Conservation (phyloP, 2,113 vertebrate species). For the Leptobrachium leishanense region DNA sequence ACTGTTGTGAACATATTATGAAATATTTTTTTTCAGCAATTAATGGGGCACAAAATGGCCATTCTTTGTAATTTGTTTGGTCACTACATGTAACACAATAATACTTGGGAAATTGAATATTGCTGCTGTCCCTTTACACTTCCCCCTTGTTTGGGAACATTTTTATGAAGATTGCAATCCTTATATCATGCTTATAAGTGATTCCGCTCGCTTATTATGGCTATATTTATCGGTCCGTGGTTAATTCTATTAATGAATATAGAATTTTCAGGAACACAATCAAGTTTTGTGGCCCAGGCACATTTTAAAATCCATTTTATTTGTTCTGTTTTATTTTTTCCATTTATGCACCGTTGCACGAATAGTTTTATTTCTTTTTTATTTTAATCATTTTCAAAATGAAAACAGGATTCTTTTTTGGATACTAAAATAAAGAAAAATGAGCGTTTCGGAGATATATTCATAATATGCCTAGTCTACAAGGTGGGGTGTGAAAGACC, state of each 20-base stretch:
- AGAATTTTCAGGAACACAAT: slow-evolving; percentile 44
- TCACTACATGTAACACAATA: slow-evolving; percentile 49
- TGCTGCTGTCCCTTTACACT: slow-evolving; percentile 47
- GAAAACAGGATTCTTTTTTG: slow-evolving; percentile 27
- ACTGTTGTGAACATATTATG: slow-evolving; percentile 48
- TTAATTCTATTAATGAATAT: slow-evolving; percentile 51
- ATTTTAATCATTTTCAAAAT: slow-evolving; percentile 41
- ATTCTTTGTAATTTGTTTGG: slow-evolving; percentile 50
- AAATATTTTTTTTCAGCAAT: slow-evolving; percentile 50
- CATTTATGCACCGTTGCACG: slow-evolving; percentile 43
- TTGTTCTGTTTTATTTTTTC: slow-evolving; percentile 34
- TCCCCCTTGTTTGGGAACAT: slow-evolving; percentile 45
- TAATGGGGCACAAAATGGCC: slow-evolving; percentile 50
- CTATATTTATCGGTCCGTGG: slow-evolving; percentile 45
- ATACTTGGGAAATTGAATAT: slow-evolving; percentile 47
- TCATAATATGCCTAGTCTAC: background rate
- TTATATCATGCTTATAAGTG: slow-evolving; percentile 43
- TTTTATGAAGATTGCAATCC: slow-evolving; percentile 50
- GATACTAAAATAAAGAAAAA: slow-evolving; percentile 17
- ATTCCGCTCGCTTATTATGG: slow-evolving; percentile 35
- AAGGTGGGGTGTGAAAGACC: background rate
- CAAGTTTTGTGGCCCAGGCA: slow-evolving; percentile 45
- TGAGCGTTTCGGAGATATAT: background rate
- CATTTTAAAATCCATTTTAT: slow-evolving; percentile 50
- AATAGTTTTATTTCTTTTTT: slow-evolving; percentile 43